Conservation (phyloP, 2,113 vertebrate species). For the Lophotis ruficrista region DNA sequence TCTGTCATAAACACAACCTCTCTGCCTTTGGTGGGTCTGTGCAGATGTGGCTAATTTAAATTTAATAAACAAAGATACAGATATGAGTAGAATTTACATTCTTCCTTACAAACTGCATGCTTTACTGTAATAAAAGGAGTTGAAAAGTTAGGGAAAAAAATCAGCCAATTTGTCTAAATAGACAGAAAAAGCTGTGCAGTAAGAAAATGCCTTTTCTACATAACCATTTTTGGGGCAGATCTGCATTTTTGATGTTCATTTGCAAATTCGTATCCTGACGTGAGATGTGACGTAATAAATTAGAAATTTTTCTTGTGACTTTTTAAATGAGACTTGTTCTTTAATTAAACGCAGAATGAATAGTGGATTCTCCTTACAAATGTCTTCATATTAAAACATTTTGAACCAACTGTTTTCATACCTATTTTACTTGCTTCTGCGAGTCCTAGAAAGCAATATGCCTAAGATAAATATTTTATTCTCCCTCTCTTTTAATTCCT, state of each 20-base stretch:
- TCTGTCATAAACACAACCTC: neutral
- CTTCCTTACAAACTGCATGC: neutral
- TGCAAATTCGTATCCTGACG: neutral
- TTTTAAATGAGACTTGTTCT: neutral
- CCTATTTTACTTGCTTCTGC: neutral
- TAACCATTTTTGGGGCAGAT: neutral
- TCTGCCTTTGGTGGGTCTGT: neutral
- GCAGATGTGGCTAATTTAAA: constrained; percentile 10
- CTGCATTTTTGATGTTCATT: neutral
- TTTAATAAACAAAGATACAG: constrained; percentile 1
- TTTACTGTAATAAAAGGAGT: neutral
- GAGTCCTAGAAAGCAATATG: neutral
- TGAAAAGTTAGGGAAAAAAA: neutral
- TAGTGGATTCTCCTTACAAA: neutral
- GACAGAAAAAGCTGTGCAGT: neutral
- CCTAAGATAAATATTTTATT: neutral
- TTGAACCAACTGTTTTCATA: neutral
- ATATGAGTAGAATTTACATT: neutral
- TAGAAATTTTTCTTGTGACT: neutral
- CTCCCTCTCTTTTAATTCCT: neutral
- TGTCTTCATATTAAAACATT: neutral
- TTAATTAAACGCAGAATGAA: neutral
- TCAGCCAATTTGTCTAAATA: neutral
- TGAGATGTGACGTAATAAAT: neutral
- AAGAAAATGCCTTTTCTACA: neutral